Evolutionary conservation across 2,113 vertebrate species (phyloP), one percentile per base, ranked within the genome.

Genomic region (Phoenicopterus ruber): DNA sequence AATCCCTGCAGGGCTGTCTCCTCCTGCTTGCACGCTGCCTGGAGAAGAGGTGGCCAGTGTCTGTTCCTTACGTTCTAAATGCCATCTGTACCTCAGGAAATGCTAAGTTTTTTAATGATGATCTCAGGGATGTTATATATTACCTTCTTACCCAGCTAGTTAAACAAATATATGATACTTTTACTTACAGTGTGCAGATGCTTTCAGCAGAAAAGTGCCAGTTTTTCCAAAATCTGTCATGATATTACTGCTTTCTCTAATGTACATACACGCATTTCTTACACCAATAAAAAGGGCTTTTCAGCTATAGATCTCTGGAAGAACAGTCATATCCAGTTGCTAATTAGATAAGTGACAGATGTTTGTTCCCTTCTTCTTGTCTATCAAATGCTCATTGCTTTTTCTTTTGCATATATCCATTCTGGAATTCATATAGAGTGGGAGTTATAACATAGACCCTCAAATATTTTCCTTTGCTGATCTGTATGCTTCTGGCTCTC

Each of bases 151-250:
- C 47, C 44, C 63, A 17, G 90, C 44, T 96, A 94, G 90, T 97
- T 98, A 96, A 88, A 90, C 76, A 96, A 97, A 97, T 87, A 82
- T 47, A 95, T n/a, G 76, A 70, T 59, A 47, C 55, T 89, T 93
- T 65, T 84, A 71, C 65, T 88, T 94, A 94, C 72, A 66, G 46
- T 78, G n/a, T n/a, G 54, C 92, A 89, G 86, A 85, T 88, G 82
- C 86, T 96, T 95, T 77, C 70, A 47, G 52, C 62, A 92, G 83
- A 91, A 94, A 95, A 94, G 31, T 95, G 69, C 24, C 72, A 49
- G 63, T 94, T 96, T 97, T 90, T 62, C 84, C 34, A 13, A 86
- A 89, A 50, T 52, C 67, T 96, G 85, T 76, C 82, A 66, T 88
- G 40, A 76, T 72, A 22, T 76, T 95, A 90, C 82, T 85, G 57